phyloP scores from a whole-genome alignment of 2,797 vertebrate genomes.

The Neoniphon sammara region DNA sequence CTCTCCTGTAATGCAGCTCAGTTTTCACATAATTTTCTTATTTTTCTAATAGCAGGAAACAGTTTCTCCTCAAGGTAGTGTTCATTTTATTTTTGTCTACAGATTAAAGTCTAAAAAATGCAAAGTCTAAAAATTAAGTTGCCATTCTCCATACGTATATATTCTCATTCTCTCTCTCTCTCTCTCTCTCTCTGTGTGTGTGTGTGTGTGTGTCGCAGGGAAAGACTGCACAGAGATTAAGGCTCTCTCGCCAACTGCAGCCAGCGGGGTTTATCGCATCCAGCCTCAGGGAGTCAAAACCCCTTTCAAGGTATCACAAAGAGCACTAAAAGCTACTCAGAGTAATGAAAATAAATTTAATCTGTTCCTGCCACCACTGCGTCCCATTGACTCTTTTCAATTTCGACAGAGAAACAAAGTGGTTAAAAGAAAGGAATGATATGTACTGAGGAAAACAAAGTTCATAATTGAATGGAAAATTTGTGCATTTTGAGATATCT shows the following conservation, averaged over 20 bases:
- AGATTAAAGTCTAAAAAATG: too few relatives aligned
- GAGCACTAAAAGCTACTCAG: too few relatives aligned
- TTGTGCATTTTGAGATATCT: too few relatives aligned
- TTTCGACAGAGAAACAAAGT: too few relatives aligned
- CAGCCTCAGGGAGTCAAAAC: constrained; percentile 34
- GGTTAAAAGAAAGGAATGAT: too few relatives aligned
- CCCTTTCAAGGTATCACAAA: constrained; percentile 69
- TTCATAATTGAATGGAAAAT: too few relatives aligned
- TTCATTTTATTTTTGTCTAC: not conserved
- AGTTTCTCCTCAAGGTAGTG: constrained; percentile 48
- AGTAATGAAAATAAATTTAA: too few relatives aligned
- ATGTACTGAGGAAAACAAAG: too few relatives aligned
- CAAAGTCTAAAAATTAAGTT: not conserved
- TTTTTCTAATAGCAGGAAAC: not conserved
- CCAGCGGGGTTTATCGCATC: constrained; percentile 72
- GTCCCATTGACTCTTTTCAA: too few relatives aligned
- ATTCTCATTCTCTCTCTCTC: too few relatives aligned
- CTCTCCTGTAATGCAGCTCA: not conserved
- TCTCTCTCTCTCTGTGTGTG: constrained; percentile 1
- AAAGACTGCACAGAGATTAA: constrained; percentile 76
- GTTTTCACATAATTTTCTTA: constrained; percentile 18
- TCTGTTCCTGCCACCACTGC: too few relatives aligned
- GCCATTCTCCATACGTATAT: not conserved
- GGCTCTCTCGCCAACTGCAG: constrained; percentile 34
- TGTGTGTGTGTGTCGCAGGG: constrained; percentile 33